These are phyloP conservation scores for Eulithis testata DNA, from an alignment of 2,888 invertebrate genomes.

Conservation along the genomic window DNA sequence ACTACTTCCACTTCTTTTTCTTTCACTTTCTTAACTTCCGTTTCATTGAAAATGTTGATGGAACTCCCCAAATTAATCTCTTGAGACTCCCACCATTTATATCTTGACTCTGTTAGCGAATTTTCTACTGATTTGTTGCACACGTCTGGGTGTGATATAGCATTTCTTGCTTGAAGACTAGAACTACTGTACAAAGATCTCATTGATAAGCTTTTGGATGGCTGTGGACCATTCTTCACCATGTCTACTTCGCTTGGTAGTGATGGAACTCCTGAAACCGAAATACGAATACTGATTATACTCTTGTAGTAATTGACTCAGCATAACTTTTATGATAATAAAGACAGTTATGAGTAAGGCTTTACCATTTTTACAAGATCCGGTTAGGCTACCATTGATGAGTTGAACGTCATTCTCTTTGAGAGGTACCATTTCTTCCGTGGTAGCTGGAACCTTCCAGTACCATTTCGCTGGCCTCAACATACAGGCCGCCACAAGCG, in stretches of 20 bases:
- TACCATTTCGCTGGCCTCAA: conserved; percentile 89
- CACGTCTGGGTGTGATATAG: conserved; percentile 75
- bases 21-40: conserved; percentile 49
- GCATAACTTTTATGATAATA: too few species aligned
- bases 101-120: conserved; percentile 60
- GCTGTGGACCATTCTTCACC: conserved; percentile 56
- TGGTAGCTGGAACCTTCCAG: conserved; percentile 66
- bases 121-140: conserved; percentile 58
- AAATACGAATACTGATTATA: conserved; percentile 16
- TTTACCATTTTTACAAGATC: conserved; percentile 62
- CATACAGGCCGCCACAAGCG: conserved; percentile 84
- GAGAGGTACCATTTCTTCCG: conserved; percentile 68
- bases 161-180: conserved; percentile 66
- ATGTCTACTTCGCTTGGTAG: conserved; percentile 45
- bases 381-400: conserved; percentile 61
- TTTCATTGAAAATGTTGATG: conserved; percentile 82
- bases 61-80: conserved; percentile 86
- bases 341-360: not conserved
- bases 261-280: conserved; percentile 56
- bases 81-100: conserved; percentile 84
- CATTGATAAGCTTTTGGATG: conserved; percentile 71
- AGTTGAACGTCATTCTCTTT: conserved; percentile 61
- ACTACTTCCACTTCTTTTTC: conserved; percentile 48
- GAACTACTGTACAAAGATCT: conserved; percentile 63
- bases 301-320: conserved; percentile 5